Base-by-base conservation (phyloP, 2,113 vertebrate genomes). In the Zapornia atra region DNA sequence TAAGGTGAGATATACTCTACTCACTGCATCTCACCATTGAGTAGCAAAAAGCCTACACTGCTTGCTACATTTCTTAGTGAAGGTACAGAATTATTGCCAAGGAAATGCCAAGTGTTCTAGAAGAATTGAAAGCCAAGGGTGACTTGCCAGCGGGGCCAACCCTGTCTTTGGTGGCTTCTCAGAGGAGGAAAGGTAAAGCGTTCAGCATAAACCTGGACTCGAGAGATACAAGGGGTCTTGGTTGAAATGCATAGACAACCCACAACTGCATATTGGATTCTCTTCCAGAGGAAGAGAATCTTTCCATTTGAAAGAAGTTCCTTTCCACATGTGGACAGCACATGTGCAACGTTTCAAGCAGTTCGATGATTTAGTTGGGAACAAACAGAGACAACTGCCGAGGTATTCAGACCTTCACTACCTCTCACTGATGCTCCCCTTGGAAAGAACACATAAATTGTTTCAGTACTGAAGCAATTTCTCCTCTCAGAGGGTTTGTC, bases 201-300 rank as follows among this genome's bases (percentile, higher is more conserved):
- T 16, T 57, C 44, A 48, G 5, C 3, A 1, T n/a, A 44, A 85
- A 71, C n/a, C 15, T 38, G 17, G 15, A 75, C 42, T 70, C 60
- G 63, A 57, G 12, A 31, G 4, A 31, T 24, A 26, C 3, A 12
- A 70, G 14, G 13, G 5, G 25, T 56, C 57, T 71, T 68, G n/a
- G 5, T 14, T 65, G 24, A 88, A 92, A 80, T 7, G 17, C 34
- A 69, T 33, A 44, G 34, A 42, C 11, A 61, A 17, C 53, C 46
- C 36, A 33, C 19, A 73, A 29, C 1, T 0, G 0, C 12, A 1
- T 17, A 65, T 31, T 31, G 53, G 20, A 10, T 44, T 69, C 57
- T 80, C 53, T 76, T 80, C 21, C 44, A 60, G 34, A 51, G 16
- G 25, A n/a, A n/a, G n/a, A n/a, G n/a, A n/a, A n/a, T n/a, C n/a